A percentile compares a stretch with the other conserved stretches of the same genome.
These are phyloP conservation scores for Notechis scutatus DNA, from an alignment of 2,113 vertebrate genomes.

Conservation along the genomic window DNA sequence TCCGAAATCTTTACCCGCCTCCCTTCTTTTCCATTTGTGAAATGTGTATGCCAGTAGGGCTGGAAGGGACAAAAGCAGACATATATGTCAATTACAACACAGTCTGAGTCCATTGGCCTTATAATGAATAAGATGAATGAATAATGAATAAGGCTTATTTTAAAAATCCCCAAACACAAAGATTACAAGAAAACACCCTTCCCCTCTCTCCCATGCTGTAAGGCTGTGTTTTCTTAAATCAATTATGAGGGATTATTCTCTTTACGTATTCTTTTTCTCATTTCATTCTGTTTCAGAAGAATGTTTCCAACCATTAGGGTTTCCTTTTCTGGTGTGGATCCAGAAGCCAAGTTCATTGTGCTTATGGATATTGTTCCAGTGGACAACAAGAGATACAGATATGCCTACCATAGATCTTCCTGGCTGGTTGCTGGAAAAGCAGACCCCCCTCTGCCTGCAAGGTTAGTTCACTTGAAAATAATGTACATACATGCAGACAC, in stretches of 20 bases:
- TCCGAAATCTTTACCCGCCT: background rate
- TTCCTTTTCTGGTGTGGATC: conserved; percentile 93
- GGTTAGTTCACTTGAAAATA: conserved; percentile 70
- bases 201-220: background rate
- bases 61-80: background rate
- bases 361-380: conserved; percentile 98
- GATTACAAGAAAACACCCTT: background rate
- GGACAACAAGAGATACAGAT: conserved; percentile 97
- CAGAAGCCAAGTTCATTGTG: conserved; percentile 97
- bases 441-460: conserved; percentile 92
- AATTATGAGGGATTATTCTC: conserved; percentile 1
- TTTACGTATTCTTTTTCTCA: conserved; percentile 4
- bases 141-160: background rate
- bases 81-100: background rate
- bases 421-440: conserved; percentile 98
- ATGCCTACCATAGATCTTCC: conserved; percentile 96
- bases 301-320: conserved; percentile 99
- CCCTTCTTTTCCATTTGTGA: background rate
- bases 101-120: background rate
- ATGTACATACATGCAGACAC: background rate
- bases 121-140: background rate
- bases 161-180: background rate
- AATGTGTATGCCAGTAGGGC: no score
- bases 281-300: conserved; percentile 75
- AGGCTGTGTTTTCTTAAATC: background rate